Conservation (phyloP, 2,888 invertebrate genomes). For the Mycalesis mineus region DNA sequence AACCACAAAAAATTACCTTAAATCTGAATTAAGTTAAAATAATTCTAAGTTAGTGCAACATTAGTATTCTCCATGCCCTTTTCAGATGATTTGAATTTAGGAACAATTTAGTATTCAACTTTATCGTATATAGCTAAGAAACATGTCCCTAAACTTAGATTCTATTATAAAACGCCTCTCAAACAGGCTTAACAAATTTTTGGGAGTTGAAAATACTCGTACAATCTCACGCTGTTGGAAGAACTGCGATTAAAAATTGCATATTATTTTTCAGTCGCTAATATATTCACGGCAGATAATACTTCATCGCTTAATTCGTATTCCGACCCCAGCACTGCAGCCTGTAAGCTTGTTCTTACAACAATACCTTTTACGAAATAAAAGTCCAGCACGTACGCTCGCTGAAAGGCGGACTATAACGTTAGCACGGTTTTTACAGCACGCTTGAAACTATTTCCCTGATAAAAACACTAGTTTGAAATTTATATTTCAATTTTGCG, state of each 20-base stretch:
- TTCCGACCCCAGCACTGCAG: slow-evolving; percentile 59
- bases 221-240: not conserved
- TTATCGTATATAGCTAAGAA: too few species aligned
- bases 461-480: slow-evolving; percentile 3
- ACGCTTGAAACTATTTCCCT: slow-evolving; percentile 24
- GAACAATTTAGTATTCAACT: too few species aligned
- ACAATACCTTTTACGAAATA: slow-evolving; percentile 70
- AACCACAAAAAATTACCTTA: too few species aligned
- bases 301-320: slow-evolving; percentile 64
- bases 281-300: slow-evolving; percentile 32
- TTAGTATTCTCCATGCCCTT: too few species aligned
- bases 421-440: slow-evolving; percentile 48
- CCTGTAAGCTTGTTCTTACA: slow-evolving; percentile 54
- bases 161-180: too few species aligned
- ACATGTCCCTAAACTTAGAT: too few species aligned
- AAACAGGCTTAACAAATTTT: too few species aligned
- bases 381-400: slow-evolving; percentile 69
- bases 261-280: not conserved
- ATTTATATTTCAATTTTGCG: slow-evolving; percentile 2
- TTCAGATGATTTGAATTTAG: too few species aligned
- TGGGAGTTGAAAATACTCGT: too few species aligned
- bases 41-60: too few species aligned
- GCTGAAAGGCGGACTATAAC: slow-evolving; percentile 59
- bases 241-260: not conserved
- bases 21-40: too few species aligned